These are phyloP conservation scores for Thryonomys swinderianus DNA, from an alignment of 2,113 vertebrate species.

Conservation along the genomic window DNA sequence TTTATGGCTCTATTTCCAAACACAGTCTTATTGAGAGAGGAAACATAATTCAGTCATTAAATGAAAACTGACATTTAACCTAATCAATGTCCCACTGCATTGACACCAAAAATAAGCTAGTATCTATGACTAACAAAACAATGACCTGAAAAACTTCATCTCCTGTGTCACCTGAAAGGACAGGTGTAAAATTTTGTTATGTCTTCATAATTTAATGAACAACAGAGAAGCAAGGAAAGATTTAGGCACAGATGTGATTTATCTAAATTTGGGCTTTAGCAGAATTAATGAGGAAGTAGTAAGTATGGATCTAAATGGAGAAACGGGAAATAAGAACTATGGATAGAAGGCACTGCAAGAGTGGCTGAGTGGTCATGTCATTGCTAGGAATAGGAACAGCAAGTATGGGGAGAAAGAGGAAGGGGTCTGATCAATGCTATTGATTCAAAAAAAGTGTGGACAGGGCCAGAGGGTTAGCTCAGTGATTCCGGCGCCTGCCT, in stretches of 20 bases:
- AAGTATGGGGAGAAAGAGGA: background rate
- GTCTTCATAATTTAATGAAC: constrained; percentile 6
- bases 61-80: constrained; percentile 29
- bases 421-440: background rate
- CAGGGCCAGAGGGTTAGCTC: background rate
- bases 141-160: background rate
- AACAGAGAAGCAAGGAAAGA: too few relatives aligned
- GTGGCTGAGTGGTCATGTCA: background rate
- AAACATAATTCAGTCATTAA: constrained; percentile 18
- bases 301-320: background rate
- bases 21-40: background rate
- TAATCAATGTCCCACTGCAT: background rate
- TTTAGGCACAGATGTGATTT: background rate
- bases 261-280: background rate
- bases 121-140: background rate
- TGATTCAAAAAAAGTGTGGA: background rate
- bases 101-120: background rate
- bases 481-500: too few relatives aligned
- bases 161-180: background rate
- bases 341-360: background rate
- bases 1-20: background rate
- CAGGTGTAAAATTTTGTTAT: background rate
- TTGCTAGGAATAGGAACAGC: background rate
- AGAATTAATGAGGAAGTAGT: background rate
- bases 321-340: background rate